phyloP scores from a whole-genome alignment of 2,797 vertebrate species.

The Cottoperca gobio region DNA sequence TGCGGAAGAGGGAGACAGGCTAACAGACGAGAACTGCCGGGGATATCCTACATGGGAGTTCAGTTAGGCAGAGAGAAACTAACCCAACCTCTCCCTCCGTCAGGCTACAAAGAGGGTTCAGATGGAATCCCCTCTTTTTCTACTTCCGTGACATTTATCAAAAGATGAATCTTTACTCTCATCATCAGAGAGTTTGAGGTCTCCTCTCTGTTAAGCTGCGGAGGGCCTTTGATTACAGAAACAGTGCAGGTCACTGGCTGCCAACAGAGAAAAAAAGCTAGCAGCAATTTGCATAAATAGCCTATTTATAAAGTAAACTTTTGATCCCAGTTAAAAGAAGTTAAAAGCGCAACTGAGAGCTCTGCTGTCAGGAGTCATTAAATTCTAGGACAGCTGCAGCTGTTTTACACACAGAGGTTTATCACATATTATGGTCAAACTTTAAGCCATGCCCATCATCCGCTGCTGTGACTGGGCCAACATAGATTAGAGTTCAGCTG shows the following conservation, averaged over 20 bases:
- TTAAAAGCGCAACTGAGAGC: conserved; percentile 63
- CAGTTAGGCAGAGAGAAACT: conserved; percentile 67
- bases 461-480: conserved; percentile 18
- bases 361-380: conserved; percentile 68
- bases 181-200: conserved; percentile 55
- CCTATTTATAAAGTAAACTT: conserved; percentile 71
- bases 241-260: conserved; percentile 70
- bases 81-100: conserved; percentile 42
- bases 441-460: conserved; percentile 60
- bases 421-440: conserved; percentile 56
- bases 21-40: conserved; percentile 76
- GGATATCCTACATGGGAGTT: conserved; percentile 78
- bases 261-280: conserved; percentile 57
- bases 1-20: conserved; percentile 71
- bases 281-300: conserved; percentile 76
- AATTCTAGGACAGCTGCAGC: conserved; percentile 57
- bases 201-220: conserved; percentile 60
- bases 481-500: conserved; percentile 49
- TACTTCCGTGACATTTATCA: conserved; percentile 39
- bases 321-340: conserved; percentile 57
- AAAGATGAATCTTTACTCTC: conserved; percentile 52
- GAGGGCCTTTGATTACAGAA: conserved; percentile 73
- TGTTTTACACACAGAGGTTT: conserved; percentile 55
- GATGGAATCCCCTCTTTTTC: conserved; percentile 58
- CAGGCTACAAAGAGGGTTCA: conserved; percentile 53